Evolutionary conservation across 2,113 vertebrate species (phyloP).

Genomic region (Puffinus mauretanicus): DNA sequence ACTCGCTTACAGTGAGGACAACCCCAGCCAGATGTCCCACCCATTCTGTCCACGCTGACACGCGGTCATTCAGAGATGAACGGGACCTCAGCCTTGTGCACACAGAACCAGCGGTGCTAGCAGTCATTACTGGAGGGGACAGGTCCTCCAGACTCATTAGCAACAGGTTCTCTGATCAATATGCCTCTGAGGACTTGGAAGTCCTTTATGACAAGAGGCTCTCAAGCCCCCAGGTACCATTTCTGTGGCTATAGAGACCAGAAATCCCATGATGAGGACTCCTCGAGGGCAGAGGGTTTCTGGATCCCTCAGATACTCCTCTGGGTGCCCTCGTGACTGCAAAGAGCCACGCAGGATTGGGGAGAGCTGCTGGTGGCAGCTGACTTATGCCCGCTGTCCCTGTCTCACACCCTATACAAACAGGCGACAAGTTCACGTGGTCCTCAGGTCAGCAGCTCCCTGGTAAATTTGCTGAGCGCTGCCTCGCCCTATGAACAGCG

Average conservation of each 20-base stretch:
- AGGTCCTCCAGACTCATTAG: background rate
- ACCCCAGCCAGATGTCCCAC: background rate
- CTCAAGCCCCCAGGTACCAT: background rate
- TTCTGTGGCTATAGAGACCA: background rate
- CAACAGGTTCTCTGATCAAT: background rate
- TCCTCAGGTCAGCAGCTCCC: background rate
- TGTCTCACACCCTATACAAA: background rate
- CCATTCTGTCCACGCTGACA: fast-evolving
- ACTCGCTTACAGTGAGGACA: fast-evolving
- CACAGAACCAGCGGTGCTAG: background rate
- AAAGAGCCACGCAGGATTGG: fast-evolving
- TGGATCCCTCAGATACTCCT: background rate
- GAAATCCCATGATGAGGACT: background rate
- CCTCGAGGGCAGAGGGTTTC: background rate
- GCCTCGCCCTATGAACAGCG: fast-evolving
- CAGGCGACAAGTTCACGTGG: background rate
- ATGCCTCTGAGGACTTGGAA: background rate
- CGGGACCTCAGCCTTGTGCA: background rate
- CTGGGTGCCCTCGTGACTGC: background rate
- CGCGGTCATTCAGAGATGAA: fast-evolving
- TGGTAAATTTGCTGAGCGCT: background rate
- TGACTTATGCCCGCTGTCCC: background rate
- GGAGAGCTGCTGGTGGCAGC: background rate
- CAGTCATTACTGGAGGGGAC: background rate
- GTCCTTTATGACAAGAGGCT: background rate